Percentiles rank a stretch among this genome's conserved stretches.
phyloP scores from a whole-genome alignment of 2,888 invertebrate species.

The Eupeodes latifasciatus region DNA sequence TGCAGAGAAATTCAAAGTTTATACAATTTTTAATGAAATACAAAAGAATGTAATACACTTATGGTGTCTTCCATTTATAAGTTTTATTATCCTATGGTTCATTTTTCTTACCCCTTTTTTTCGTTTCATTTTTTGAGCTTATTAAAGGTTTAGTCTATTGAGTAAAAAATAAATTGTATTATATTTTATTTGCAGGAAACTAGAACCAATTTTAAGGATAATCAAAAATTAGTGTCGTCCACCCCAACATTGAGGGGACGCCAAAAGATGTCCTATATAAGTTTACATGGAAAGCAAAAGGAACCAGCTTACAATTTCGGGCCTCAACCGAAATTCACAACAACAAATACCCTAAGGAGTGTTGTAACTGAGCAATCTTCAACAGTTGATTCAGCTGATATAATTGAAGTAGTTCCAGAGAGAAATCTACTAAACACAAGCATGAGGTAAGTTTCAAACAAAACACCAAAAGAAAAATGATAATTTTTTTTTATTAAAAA shows the following conservation, averaged over 20 bases:
- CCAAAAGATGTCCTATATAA: constrained; percentile 77
- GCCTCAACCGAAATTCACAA: constrained; percentile 51
- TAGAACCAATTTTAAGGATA: constrained; percentile 58
- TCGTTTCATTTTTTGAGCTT: too few species aligned
- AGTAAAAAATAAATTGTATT: neutral
- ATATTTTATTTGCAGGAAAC: constrained; percentile 42
- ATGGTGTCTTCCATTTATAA: too few species aligned
- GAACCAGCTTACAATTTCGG: constrained; percentile 79
- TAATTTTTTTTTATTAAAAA: neutral
- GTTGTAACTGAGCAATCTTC: constrained; percentile 61
- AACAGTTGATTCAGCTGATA: constrained; percentile 79
- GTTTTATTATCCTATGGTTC: too few species aligned
- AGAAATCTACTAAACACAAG: constrained; percentile 56
- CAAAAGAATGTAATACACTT: too few species aligned
- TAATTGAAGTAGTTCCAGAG: constrained; percentile 78
- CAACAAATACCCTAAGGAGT: constrained; percentile 56
- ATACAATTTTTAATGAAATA: too few species aligned
- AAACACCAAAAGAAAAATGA: neutral
- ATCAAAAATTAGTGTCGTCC: constrained; percentile 69
- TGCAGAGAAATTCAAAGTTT: too few species aligned
- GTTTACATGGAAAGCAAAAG: constrained; percentile 79
- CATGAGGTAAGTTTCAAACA: constrained; percentile 47
- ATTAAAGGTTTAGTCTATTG: too few species aligned
- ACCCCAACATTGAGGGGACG: constrained; percentile 55
- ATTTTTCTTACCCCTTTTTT: too few species aligned